Base-by-base conservation (phyloP, 2,113 vertebrate genomes). In the Promerops cafer region DNA sequence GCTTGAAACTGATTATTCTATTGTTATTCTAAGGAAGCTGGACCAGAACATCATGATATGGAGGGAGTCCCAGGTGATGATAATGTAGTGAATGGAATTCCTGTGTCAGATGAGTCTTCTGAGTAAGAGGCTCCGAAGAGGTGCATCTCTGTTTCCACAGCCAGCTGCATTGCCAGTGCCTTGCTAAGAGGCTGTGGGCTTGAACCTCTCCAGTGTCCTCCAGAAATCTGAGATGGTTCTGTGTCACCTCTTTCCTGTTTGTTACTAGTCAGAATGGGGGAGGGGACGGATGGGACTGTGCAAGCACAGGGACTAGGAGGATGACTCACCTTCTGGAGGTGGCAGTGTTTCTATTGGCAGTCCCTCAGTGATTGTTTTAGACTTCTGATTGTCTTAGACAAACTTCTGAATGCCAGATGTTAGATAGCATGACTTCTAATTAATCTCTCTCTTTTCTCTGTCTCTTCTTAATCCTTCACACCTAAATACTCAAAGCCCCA, bases 241-340 rank as follows among this genome's bases (percentile, higher is more conserved):
- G 16, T 61, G 57, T 76, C 59, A 47, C 21, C 26, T 89, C 35
- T 59, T 69, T 82, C 33, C 16, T 70, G n/a, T 71, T 52, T 33
- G 28, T 59, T 79, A 49, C 24, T 44, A 27, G 53, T 70, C 39
- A 35, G 42, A 37, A 13, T 47, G 50, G n/a, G 19, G 35, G 8
- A 16, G 7, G 4, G 12, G 21, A 40, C 1, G 4, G 49, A 24
- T 0, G 1, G 9, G 39, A 13, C 54, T 2, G n/a, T 70, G 42
- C 33, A 37, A 40, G 11, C 56, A 14, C 19, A 56, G 28, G 56
- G 21, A 22, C 64, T 21, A 22, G 78, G 28, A 81, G 61, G 44
- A 16, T 61, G 19, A 33, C 69, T 92, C 45, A 39, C 26, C 30
- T 39, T 78, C 33, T 54, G 56, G 64, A 84, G 31, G 30, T 78